These are phyloP conservation scores for Venusia cambrica DNA, from an alignment of 2,888 invertebrate genomes.

Conservation along the genomic window DNA sequence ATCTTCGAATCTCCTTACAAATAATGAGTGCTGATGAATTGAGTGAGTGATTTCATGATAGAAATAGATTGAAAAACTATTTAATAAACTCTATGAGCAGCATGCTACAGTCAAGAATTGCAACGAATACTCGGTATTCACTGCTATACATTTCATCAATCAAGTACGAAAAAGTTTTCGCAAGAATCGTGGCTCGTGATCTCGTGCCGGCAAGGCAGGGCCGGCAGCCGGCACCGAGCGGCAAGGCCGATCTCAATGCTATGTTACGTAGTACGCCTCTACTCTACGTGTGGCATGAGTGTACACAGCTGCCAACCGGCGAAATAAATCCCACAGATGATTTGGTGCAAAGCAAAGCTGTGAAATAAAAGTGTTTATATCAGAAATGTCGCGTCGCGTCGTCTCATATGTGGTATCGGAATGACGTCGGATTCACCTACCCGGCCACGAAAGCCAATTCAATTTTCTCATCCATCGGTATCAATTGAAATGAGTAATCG, in stretches of 20 bases:
- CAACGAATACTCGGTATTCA: not conserved
- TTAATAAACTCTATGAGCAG: no score
- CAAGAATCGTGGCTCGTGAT: constrained; percentile 38
- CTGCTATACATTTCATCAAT: not conserved
- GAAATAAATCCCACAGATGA: constrained; percentile 38
- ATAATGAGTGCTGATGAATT: no score
- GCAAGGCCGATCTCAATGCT: constrained; percentile 72
- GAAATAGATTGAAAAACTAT: no score
- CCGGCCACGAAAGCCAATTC: constrained; percentile 5
- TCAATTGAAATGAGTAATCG: constrained; percentile 30
- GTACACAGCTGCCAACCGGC: constrained; percentile 49
- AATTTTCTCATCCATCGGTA: constrained; percentile 22
- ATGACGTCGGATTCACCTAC: constrained; percentile 11
- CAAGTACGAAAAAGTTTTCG: constrained; percentile 27
- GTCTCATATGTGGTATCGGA: not conserved
- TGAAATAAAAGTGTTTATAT: no score
- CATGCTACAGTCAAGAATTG: no score
- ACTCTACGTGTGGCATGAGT: constrained; percentile 35
- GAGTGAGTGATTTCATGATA: no score
- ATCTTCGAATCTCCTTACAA: no score
- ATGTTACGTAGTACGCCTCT: constrained; percentile 44
- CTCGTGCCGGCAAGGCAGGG: no score
- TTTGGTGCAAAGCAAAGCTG: no score
- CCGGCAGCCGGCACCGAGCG: constrained; percentile 52
- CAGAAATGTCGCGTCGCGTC: no score